Percentiles rank a stretch among this genome's conserved stretches.
Conservation (phyloP, 2,888 invertebrate species). For the Creontiades dilutus region DNA sequence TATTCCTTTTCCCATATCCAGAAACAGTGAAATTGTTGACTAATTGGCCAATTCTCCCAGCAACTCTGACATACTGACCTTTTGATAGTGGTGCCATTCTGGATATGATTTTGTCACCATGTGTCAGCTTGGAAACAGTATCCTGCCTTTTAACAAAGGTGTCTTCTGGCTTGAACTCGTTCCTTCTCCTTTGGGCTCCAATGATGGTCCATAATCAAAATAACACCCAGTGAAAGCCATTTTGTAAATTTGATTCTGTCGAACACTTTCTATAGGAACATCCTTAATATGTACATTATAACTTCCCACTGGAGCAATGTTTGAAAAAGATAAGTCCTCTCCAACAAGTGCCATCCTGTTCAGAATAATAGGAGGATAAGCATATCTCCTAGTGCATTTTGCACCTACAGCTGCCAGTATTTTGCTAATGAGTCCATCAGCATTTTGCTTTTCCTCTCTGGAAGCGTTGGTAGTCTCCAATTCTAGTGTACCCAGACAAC, state of each 20-base stretch:
- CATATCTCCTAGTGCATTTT: too few relatives aligned
- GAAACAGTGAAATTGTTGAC: constrained; percentile 1
- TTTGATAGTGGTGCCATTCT: constrained; percentile 15
- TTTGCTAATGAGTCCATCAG: not conserved
- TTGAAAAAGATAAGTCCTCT: not conserved
- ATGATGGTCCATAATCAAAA: not conserved
- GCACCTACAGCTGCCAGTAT: not conserved
- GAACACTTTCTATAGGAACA: not conserved
- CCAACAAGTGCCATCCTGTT: too few relatives aligned
- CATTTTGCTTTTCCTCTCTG: not conserved
- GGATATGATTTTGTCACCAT: not conserved
- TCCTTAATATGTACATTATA: not conserved
- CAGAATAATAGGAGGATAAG: too few relatives aligned
- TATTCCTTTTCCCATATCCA: not conserved
- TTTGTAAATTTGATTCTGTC: constrained; percentile 1
- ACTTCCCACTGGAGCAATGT: not conserved
- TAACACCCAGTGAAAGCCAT: constrained; percentile 33
- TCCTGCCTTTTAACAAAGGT: too few relatives aligned
- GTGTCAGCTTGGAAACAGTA: too few relatives aligned
- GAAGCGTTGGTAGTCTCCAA: not conserved
- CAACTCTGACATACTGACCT: constrained; percentile 35
- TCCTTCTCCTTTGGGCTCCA: too few relatives aligned
- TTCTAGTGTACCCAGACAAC: not conserved
- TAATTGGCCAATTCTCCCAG: constrained; percentile 4
- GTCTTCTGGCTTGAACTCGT: too few relatives aligned